phyloP scores from a whole-genome alignment of 2,888 invertebrate species.

The Heliothis peltigera region DNA sequence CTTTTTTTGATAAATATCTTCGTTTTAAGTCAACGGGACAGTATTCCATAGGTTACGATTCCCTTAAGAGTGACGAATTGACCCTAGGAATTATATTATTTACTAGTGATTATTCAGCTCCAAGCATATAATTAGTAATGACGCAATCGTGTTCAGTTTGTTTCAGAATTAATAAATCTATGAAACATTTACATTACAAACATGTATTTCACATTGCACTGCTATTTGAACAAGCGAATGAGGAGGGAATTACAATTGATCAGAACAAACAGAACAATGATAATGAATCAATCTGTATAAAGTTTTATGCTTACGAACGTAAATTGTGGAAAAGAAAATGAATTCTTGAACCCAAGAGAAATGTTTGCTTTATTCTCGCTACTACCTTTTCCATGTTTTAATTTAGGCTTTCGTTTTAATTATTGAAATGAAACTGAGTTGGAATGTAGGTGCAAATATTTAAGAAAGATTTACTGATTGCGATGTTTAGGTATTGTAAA shows the following conservation, averaged over 20 bases:
- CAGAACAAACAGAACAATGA: slow-evolving; percentile 5
- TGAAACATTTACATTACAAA: slow-evolving; percentile 17
- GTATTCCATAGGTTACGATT: too few relatives aligned
- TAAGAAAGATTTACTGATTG: too few relatives aligned
- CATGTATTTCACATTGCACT: slow-evolving; percentile 10
- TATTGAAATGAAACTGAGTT: slow-evolving; percentile 4
- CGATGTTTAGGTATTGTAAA: too few relatives aligned
- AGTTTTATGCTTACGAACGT: not conserved
- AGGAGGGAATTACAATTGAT: slow-evolving; percentile 1
- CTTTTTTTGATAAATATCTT: too few relatives aligned
- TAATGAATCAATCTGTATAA: slow-evolving; percentile 5
- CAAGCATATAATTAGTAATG: slow-evolving; percentile 9
- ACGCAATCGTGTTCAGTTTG: slow-evolving; percentile 2
- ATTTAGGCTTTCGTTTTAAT: not conserved
- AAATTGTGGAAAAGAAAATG: not conserved
- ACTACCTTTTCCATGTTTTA: not conserved
- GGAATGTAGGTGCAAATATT: not conserved
- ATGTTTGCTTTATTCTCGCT: slow-evolving; percentile 6
- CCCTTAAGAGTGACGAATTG: too few relatives aligned
- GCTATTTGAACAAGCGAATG: slow-evolving; percentile 13
- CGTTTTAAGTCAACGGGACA: too few relatives aligned
- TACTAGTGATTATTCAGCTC: slow-evolving; percentile 1
- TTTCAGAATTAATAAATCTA: slow-evolving; percentile 13
- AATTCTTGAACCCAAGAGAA: slow-evolving; percentile 25
- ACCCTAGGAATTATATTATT: not conserved